Percentiles rank a stretch among this genome's conserved stretches.
These are phyloP conservation scores for Elgonia sp. DNA, from an alignment of 2,888 invertebrate genomes.

Conservation along the genomic window DNA sequence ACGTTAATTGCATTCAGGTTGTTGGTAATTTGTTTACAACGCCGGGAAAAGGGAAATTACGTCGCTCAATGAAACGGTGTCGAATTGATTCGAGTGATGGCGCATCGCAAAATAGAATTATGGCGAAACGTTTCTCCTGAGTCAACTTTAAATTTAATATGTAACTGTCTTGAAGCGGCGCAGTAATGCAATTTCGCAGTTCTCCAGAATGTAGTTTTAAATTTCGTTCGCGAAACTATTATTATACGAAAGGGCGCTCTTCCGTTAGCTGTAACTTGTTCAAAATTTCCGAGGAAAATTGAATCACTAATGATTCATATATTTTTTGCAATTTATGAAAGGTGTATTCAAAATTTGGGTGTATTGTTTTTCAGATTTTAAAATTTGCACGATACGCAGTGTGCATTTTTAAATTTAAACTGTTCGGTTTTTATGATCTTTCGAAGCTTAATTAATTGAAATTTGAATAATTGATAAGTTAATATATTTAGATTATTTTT, in stretches of 20 bases:
- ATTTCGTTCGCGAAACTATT: slow-evolving; percentile 2
- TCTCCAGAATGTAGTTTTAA: slow-evolving; percentile 10
- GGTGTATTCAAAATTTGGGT: too few relatives aligned
- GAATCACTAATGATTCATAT: too few relatives aligned
- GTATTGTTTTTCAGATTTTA: too few relatives aligned
- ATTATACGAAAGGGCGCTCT: slow-evolving; percentile 36
- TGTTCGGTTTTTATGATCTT: too few relatives aligned
- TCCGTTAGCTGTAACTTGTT: slow-evolving; percentile 3
- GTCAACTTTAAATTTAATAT: slow-evolving; percentile 15
- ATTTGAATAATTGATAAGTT: too few relatives aligned
- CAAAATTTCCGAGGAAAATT: too few relatives aligned
- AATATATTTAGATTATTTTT: too few relatives aligned
- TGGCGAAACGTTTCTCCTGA: not conserved
- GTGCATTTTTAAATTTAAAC: too few relatives aligned
- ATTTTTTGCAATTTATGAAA: too few relatives aligned
- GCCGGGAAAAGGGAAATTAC: not conserved
- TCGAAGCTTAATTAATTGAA: too few relatives aligned
- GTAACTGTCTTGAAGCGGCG: not conserved
- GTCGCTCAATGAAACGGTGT: not conserved
- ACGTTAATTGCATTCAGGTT: slow-evolving; percentile 17
- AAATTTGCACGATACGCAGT: too few relatives aligned
- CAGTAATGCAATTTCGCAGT: slow-evolving; percentile 24
- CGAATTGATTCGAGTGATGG: not conserved
- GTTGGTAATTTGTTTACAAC: not conserved
- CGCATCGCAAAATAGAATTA: not conserved